Evolutionary conservation across 64 coral and sea anemone genomes (phyloP), one percentile per base, ranked within the genome.

Genomic region (Stichodactyla helianthus): DNA sequence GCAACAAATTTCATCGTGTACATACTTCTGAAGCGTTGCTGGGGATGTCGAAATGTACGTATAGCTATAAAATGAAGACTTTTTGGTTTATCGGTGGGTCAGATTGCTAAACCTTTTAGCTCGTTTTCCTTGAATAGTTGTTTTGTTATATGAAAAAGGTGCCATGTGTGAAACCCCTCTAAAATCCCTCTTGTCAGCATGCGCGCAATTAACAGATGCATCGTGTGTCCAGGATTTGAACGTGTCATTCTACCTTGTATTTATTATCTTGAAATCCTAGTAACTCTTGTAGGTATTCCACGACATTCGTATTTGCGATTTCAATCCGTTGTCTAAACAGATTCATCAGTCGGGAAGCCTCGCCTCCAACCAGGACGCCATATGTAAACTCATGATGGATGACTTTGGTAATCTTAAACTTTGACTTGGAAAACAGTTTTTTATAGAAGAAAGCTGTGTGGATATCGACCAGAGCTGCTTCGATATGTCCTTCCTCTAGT

Each of bases 361-460:
- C 52, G 15, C 82, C 54, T 51, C 82, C 82, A 84, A 84, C 26
- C n/a, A 84, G 27, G 5, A 84, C 82, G 1, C 82, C 82, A 25
- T 84, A 84, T 12, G 82, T 84, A 19, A 84, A 84, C 4, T 54
- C 52, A 15, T 59, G 82, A 57, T 84, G 10, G 14, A 84, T n/a
- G 1, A 84, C 53, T 25, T 84, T 54, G 28, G 17, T 23, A n/a
- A 81, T 54, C 31, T 81, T 81, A 26, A 81, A 54, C 18, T 54
- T 54, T 6, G 17, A 56, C 22, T 59, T 54, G 56, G 16, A 51
- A 53, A 84, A 59, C 20, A 25, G 53, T 18, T n/a, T 25, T 56
- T 53, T 58, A 53, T 84, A 84, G n/a, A 54, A 84, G 50, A 35
- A 54, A 15, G 82, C 82, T 27, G 82, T 56, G 53, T 84, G 82